Evolutionary conservation across 2,797 vertebrate species (phyloP).

Genomic region (Calcarius lapponicus): DNA sequence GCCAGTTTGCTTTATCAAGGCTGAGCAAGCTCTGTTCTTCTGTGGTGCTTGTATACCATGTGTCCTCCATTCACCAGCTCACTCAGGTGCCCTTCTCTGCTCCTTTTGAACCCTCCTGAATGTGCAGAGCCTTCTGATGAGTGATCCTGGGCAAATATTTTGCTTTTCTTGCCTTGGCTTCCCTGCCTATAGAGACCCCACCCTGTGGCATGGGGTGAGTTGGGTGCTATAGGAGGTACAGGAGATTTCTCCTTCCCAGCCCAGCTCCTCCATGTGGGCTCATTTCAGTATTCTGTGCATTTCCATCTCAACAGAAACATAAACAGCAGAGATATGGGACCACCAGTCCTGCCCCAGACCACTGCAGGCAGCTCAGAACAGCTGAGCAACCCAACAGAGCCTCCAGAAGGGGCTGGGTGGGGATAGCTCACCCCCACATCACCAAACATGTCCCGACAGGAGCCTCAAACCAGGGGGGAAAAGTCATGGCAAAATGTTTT

Average conservation of each 20-base stretch:
- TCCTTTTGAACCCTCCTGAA: background rate
- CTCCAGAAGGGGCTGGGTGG: background rate
- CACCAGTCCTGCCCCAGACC: background rate
- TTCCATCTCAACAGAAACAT: background rate
- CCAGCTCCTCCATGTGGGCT: background rate
- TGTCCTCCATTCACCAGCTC: background rate
- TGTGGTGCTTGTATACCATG: background rate
- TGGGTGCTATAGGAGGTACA: background rate
- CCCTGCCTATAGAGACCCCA: background rate
- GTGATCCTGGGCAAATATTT: background rate
- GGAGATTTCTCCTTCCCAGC: background rate
- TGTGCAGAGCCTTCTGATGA: background rate
- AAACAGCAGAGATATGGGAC: background rate
- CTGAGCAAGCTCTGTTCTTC: background rate
- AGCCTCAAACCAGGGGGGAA: background rate
- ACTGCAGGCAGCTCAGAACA: background rate
- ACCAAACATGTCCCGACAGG: background rate
- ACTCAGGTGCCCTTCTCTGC: background rate
- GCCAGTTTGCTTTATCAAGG: constrained; percentile 1
- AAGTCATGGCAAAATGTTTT: background rate
- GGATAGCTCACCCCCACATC: background rate
- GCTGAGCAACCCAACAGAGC: background rate
- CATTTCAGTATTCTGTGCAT: background rate
- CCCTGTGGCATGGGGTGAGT: background rate
- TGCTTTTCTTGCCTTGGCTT: background rate